Evolutionary conservation across 2,888 invertebrate genomes (phyloP).

Genomic region (Poecilobothrus nobilitatus): DNA sequence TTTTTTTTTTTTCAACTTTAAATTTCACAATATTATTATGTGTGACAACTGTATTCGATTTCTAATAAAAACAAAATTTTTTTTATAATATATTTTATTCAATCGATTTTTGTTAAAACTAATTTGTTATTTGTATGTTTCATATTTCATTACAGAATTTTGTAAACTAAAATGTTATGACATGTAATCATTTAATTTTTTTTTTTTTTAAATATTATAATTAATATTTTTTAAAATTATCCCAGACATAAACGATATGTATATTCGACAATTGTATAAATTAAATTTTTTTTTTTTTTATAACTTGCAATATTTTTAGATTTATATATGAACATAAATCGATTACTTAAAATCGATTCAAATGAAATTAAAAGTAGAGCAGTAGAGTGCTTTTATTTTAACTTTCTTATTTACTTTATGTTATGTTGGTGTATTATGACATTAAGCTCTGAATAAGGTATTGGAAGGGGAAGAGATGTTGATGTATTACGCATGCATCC

Average conservation of each 20-base stretch:
- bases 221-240: neutral
- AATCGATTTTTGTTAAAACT: neutral
- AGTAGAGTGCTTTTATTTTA: too few species aligned
- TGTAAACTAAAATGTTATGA: neutral
- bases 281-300: too few species aligned
- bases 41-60: neutral
- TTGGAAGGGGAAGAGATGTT: too few species aligned
- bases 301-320: too few species aligned
- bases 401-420: too few species aligned
- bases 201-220: neutral
- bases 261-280: too few species aligned
- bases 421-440: too few species aligned
- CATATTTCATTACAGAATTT: neutral
- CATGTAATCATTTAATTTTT: neutral
- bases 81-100: neutral
- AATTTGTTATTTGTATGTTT: neutral
- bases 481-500: too few species aligned
- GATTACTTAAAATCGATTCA: too few species aligned
- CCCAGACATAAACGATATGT: neutral
- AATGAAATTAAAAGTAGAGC: too few species aligned
- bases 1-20: neutral
- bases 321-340: too few species aligned
- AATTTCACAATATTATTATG: neutral
- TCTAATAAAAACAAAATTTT: neutral
- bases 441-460: too few species aligned